Percentiles rank a stretch among this genome's conserved stretches.
phyloP scores from a whole-genome alignment of 2,797 vertebrate species.

The Coranthus polyacanthus region DNA sequence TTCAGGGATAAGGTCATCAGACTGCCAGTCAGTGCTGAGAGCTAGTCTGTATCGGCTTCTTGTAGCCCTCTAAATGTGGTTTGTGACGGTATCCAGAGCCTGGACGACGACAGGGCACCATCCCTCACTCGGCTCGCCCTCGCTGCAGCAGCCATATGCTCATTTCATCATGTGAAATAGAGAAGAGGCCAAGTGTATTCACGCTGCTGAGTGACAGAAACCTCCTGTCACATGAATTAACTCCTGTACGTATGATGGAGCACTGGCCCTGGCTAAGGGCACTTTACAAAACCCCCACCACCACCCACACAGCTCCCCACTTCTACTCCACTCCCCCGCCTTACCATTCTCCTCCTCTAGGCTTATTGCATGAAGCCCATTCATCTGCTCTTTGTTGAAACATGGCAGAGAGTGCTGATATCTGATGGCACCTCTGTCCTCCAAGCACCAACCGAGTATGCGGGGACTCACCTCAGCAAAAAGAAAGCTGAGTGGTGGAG shows the following conservation, averaged over 20 bases:
- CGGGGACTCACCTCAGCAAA: constrained; percentile 46
- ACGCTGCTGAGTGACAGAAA: constrained; percentile 70
- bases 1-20: constrained; percentile 71
- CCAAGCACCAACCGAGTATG: constrained; percentile 48
- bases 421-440: constrained; percentile 75
- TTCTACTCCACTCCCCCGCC: constrained; percentile 36
- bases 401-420: constrained; percentile 67
- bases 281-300: constrained; percentile 45
- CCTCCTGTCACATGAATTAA: constrained; percentile 79
- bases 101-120: constrained; percentile 5
- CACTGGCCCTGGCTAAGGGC: constrained; percentile 66
- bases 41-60: constrained; percentile 27
- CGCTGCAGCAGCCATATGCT: constrained; percentile 22
- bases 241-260: constrained; percentile 71
- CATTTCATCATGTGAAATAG: constrained; percentile 75
- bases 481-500: constrained; percentile 27
- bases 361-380: constrained; percentile 75
- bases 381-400: constrained; percentile 80
- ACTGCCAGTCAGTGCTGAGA: constrained; percentile 56
- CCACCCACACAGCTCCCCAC: constrained; percentile 26
- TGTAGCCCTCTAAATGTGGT: constrained; percentile 37
- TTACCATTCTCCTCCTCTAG: constrained; percentile 56
- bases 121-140: constrained; percentile 31
- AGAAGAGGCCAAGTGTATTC: constrained; percentile 66
- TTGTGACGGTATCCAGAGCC: constrained; percentile 53